phyloP scores from a whole-genome alignment of 30 jellyfish, hydroid and myxozoan genomes.

The Chrysaora quinquecirrha region DNA sequence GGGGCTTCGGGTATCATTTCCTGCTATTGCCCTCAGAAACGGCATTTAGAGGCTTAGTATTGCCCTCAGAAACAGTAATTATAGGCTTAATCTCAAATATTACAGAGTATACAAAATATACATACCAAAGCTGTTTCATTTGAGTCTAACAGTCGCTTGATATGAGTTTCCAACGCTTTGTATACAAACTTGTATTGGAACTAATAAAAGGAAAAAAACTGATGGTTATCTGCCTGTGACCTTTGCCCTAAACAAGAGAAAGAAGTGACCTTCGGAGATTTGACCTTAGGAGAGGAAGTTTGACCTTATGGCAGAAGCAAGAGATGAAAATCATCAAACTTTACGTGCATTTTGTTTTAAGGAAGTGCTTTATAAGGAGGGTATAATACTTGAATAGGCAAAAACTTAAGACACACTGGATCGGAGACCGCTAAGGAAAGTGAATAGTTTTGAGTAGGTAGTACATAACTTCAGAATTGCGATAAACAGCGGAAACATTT shows the following conservation, averaged over 20 bases:
- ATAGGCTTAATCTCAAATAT: too few species aligned
- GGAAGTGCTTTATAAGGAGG: not conserved
- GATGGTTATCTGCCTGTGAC: not conserved
- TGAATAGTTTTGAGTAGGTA: too few species aligned
- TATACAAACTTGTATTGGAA: conserved; percentile 79
- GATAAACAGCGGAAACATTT: too few species aligned
- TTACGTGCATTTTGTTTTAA: not conserved
- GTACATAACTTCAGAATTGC: too few species aligned
- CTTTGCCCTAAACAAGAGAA: not conserved
- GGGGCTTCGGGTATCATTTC: too few species aligned
- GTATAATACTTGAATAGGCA: too few species aligned
- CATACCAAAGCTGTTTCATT: conserved; percentile 35
- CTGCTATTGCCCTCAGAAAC: too few species aligned
- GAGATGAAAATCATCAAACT: not conserved
- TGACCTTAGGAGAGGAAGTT: not conserved
- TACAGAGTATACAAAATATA: not conserved
- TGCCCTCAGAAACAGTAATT: too few species aligned
- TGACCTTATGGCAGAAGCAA: not conserved
- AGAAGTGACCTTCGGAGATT: not conserved
- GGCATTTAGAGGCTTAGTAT: too few species aligned
- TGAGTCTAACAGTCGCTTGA: conserved; percentile 25
- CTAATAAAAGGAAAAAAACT: conserved; percentile 37
- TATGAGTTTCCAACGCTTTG: conserved; percentile 69
- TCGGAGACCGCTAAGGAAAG: too few species aligned
- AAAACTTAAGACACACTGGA: not conserved